These are phyloP conservation scores for Catajapyx aquilonaris DNA, from an alignment of 1,140 invertebrate genomes.

Conservation along the genomic window DNA sequence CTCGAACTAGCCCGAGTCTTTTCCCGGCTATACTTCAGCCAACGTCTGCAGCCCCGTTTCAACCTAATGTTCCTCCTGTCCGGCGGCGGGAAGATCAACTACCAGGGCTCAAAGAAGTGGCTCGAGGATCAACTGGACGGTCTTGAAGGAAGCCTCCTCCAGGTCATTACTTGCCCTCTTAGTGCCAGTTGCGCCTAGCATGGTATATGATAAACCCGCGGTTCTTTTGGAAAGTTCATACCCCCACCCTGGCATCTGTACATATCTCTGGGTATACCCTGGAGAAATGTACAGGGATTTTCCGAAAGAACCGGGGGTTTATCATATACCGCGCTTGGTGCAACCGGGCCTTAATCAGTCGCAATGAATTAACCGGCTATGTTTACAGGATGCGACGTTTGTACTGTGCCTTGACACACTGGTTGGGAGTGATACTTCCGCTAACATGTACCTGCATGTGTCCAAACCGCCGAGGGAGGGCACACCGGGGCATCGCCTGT, in stretches of 20 bases:
- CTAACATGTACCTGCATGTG: slow-evolving; percentile 85
- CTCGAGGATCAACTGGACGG: slow-evolving; percentile 79
- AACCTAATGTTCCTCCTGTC: slow-evolving; percentile 80
- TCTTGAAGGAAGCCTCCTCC: slow-evolving; percentile 40
- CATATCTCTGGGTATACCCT: not conserved
- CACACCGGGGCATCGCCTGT: slow-evolving; percentile 29
- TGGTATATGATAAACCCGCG: not conserved
- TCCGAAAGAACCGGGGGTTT: not conserved
- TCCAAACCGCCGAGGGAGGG: slow-evolving; percentile 88
- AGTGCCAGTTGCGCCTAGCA: not conserved
- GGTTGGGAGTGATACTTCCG: too few relatives aligned
- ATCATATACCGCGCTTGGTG: slow-evolving; percentile 8
- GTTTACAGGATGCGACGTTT: slow-evolving; percentile 57
- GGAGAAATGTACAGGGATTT: not conserved
- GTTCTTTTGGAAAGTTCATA: not conserved
- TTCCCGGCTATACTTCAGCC: slow-evolving; percentile 67
- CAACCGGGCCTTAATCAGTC: slow-evolving; percentile 8
- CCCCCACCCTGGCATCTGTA: not conserved
- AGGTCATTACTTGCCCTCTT: slow-evolving; percentile 31
- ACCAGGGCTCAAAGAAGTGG: slow-evolving; percentile 89
- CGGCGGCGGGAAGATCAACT: slow-evolving; percentile 87
- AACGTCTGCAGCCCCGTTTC: slow-evolving; percentile 55
- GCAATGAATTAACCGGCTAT: slow-evolving; percentile 8
- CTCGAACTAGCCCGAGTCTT: slow-evolving; percentile 77
- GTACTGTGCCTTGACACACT: slow-evolving; percentile 83